These are phyloP conservation scores for Dipodomys stephensi DNA, from an alignment of 2,113 vertebrate species.

Conservation along the genomic window DNA sequence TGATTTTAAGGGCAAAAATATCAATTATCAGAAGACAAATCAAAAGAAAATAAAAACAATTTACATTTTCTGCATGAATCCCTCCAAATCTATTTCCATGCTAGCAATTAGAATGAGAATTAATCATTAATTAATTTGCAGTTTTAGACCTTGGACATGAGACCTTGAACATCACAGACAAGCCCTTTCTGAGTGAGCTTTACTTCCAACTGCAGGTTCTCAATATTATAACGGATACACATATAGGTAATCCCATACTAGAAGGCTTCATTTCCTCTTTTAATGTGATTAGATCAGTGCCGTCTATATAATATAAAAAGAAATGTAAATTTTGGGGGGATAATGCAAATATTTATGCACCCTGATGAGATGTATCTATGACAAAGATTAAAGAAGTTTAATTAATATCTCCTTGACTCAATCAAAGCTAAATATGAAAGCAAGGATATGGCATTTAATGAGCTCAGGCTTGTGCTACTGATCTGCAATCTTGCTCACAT, in stretches of 20 bases:
- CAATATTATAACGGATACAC: neutral
- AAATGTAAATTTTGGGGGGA: neutral
- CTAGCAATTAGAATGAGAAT: neutral
- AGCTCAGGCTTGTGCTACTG: conserved; percentile 23
- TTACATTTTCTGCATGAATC: neutral
- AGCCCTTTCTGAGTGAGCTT: no score
- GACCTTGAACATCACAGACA: no score
- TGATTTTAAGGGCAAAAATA: neutral
- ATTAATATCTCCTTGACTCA: conserved; percentile 45
- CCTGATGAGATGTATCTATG: neutral
- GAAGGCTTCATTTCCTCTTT: neutral
- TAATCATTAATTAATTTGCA: no score
- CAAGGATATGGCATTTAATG: neutral
- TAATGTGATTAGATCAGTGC: neutral
- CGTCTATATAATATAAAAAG: neutral
- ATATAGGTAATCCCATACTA: neutral
- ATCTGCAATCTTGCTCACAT: conserved; percentile 36
- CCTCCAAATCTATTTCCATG: neutral
- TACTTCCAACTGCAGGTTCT: neutral
- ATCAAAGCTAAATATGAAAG: conserved; percentile 52
- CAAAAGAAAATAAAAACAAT: conserved; percentile 7
- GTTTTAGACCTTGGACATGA: no score
- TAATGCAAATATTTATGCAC: conserved; percentile 5
- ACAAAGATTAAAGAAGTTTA: conserved; percentile 49
- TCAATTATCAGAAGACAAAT: neutral